Evolutionary conservation across 2,113 vertebrate genomes (phyloP), one percentile per base, ranked within the genome.

Genomic region (Cebidichthys violaceus): DNA sequence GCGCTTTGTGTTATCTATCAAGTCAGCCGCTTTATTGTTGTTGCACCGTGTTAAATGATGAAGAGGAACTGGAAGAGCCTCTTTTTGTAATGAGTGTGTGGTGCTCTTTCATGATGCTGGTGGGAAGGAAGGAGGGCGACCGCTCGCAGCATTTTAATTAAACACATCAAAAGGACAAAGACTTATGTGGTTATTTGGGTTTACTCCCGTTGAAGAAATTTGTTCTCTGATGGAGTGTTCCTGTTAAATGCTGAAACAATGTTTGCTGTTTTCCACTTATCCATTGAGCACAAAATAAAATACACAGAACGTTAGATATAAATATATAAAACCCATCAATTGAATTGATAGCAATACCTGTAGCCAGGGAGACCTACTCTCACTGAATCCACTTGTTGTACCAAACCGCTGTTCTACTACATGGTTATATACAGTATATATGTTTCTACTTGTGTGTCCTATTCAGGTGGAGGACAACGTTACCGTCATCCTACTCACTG

Each of bases 401-500:
- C n/a, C n/a, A n/a, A n/a, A n/a, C n/a, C n/a, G n/a, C n/a, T n/a
- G n/a, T n/a, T 67, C 10, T 67, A 31, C 39, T 47, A 33, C 18
- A 18, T 47, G 17, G 18, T 18, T 11, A 18, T 68, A 22, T 11
- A 55, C n/a, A n/a, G n/a, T 15, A 20, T 20, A 8, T 35, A 24
- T 60, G 31, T 24, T 6, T 60, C 4, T 27, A 13, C 24, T 33
- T 22, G 24, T 2, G n/a, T 78, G 7, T 43, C 75, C 0, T 73
- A 5, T 47, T 24, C 82, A 99, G 98, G 96, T 96, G 1, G 95
- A 96, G 83, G 96, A 95, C 92, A 99, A 99, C 35, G 95, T 99
- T 80, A 97, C 96, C 0, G 95, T 99, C 77, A 75, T 99, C 78
- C 92, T 99, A 82, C 97, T 99, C 78, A 99, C 96, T 91, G 97